Evolutionary conservation across 2,113 vertebrate species (phyloP), one percentile per base, ranked within the genome.

Genomic region (Carassius gibelio): DNA sequence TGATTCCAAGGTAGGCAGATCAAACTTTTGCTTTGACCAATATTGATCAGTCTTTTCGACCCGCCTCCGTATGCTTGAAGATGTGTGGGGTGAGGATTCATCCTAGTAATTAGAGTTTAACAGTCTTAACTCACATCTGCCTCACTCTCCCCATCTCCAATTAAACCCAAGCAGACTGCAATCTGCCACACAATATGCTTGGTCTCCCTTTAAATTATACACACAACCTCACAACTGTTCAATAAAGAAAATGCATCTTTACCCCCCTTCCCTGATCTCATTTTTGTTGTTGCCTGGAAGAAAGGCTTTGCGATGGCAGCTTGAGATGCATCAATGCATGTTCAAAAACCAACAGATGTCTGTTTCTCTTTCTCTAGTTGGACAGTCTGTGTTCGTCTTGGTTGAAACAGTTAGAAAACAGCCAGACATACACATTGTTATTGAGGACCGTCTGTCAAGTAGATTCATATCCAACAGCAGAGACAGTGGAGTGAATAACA

Each of bases 161-260:
- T 94, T 91, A 94, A 90, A 89, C 88, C 74, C 86, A 86, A 85
- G 90, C 89, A 93, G 88, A 93, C 93, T 91, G 91, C 93, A 94
- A 93, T 94, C 93, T 93, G 94, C 87, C 87, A 52, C 89, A 92
- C 92, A 94, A 94, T 93, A 94, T 94, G 94, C 90, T 93, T 90
- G 83, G 85, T 90, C 91, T 89, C 90, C 91, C 91, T 93, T 93
- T 94, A 94, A 93, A 92, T 92, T 90, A 87, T 90, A 88, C 88
- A 86, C 86, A 93, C 91, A 93, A 94, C 88, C 85, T 85, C 89
- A 85, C 90, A 92, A 89, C 91, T 92, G 85, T 83, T 87, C 77
- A 80, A 86, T 74, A 75, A 75, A 81, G 69, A 57, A 66, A 78
- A 38, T 59, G 77, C 77, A 61, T 48, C 45, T 45, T 2, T 9